Evolutionary conservation across 2,888 invertebrate species (phyloP), one percentile per base, ranked within the genome.

Genomic region (Matsumyia berberina): DNA sequence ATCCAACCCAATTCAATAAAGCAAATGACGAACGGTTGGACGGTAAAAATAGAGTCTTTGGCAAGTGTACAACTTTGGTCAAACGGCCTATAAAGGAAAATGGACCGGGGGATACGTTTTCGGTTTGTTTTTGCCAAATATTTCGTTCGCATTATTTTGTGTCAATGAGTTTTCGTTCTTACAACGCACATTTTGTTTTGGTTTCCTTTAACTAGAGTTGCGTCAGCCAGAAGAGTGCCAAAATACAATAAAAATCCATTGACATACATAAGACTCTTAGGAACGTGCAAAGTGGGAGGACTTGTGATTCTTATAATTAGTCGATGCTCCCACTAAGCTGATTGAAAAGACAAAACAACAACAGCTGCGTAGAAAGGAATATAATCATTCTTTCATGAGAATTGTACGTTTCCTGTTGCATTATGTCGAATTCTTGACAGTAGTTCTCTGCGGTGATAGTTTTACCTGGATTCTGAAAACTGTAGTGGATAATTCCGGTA

Each of bases 21-120:
- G 29, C 67, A 62, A 37, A 51, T 44, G 66, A 31, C 31, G 11
- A 39, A 39, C 17, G 31, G 37, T 8, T 5, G 3, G 53, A 6
- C 29, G 17, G 66, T 67, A 76, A 17, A 62, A 60, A 80, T 46
- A 70, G 39, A 57, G 33, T n/a, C 31, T 51, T 74, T 74, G 76
- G 76, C 69, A 76, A 29, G 12, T 5, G n/a, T 64, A 46, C 74
- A 76, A 66, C 1, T 74, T 64, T 37, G n/a, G 11, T 15, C 49
- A 17, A 81, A 74, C 74, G 15, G 76, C 81, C 81, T 81, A 81
- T 55, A 76, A 62, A 74, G 60, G 62, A 53, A 49, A 76, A 74
- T 62, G 69, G 37, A 44, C 49, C 31, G 39, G 17, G 42, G 9
- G 15, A 17, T 39, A 37, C 24, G 31, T 17, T 60, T 15, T 9